Percentiles rank a stretch among this genome's conserved stretches.
phyloP scores from a whole-genome alignment of 1,140 invertebrate genomes.

The Ruditapes philippinarum region DNA sequence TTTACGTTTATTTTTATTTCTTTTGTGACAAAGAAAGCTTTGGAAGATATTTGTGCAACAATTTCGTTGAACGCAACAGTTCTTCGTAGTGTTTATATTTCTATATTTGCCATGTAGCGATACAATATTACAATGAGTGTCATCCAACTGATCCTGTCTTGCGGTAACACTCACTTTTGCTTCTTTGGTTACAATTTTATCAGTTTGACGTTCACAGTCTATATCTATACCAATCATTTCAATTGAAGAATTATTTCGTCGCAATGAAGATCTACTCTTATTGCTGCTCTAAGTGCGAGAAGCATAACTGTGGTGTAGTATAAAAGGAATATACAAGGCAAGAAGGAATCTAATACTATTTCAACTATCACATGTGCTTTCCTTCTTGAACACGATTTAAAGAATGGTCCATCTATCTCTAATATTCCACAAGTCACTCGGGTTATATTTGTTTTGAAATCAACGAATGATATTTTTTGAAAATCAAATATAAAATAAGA shows the following conservation, averaged over 20 bases:
- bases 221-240: neutral
- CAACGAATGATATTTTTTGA: neutral
- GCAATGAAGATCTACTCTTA: neutral
- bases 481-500: slow-evolving; percentile 25
- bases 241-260: neutral
- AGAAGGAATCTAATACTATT: neutral
- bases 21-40: neutral
- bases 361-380: slow-evolving; percentile 18
- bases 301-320: slow-evolving; percentile 2
- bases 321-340: slow-evolving; percentile 7
- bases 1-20: neutral
- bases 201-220: neutral
- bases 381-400: neutral
- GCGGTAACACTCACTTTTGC: neutral
- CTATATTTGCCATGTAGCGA: neutral
- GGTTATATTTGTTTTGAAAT: neutral
- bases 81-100: neutral
- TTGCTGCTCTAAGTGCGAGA: slow-evolving; percentile 3
- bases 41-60: too few relatives aligned
- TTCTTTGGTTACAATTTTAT: too few relatives aligned
- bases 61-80: too few relatives aligned
- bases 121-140: neutral
- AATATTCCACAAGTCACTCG: neutral
- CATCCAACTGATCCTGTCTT: neutral
- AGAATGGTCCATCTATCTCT: neutral